phyloP scores from a whole-genome alignment of 2,113 vertebrate species.

The Pteropus alecto region DNA sequence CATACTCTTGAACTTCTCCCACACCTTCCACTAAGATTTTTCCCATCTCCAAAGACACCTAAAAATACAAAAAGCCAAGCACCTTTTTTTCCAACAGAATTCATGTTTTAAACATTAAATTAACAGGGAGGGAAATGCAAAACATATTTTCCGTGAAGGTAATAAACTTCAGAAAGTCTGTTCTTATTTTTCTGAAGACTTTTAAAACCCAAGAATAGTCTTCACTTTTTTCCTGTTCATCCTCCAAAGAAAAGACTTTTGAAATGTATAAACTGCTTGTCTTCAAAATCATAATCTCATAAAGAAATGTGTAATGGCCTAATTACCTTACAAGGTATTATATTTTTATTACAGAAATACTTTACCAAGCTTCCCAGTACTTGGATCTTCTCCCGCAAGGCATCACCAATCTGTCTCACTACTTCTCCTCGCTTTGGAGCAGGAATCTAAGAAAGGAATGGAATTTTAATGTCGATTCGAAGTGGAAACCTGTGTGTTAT shows the following conservation, averaged over 20 bases:
- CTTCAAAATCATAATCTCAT: neutral
- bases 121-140: neutral
- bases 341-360: neutral
- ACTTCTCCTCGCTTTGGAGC: constrained; percentile 98
- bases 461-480: neutral
- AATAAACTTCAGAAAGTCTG: neutral
- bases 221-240: neutral
- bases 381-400: constrained; percentile 94
- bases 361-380: constrained; percentile 92
- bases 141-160: neutral
- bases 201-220: neutral
- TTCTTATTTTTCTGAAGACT: neutral
- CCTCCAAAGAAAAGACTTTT: neutral
- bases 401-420: constrained; percentile 96
- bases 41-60: constrained; percentile 98
- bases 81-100: neutral
- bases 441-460: constrained; percentile 86
- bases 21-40: constrained; percentile 97
- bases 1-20: constrained; percentile 97
- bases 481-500: neutral
- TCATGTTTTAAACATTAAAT: neutral
- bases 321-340: neutral
- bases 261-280: neutral
- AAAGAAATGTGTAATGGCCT: neutral
- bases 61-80: constrained; percentile 51